phyloP scores from a whole-genome alignment of 2,888 invertebrate genomes.

The Pseudeuparius sepicola region DNA sequence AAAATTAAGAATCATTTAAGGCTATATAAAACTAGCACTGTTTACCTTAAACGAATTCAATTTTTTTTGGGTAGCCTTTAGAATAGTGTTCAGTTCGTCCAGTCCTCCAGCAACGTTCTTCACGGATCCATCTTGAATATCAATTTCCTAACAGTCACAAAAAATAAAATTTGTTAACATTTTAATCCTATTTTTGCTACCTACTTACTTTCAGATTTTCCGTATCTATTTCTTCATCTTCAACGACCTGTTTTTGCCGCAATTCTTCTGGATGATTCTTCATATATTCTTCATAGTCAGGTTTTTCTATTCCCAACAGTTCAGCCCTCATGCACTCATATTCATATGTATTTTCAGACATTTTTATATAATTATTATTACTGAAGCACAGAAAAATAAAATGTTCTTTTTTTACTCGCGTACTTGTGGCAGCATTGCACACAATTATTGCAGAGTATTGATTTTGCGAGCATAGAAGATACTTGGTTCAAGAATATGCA shows the following conservation, averaged over 20 bases:
- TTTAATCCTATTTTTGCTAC: background rate
- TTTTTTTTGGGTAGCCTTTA: conserved; percentile 75
- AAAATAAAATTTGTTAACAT: too few relatives aligned
- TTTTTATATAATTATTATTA: too few relatives aligned
- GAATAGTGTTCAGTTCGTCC: conserved; percentile 68
- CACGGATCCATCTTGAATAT: conserved; percentile 52
- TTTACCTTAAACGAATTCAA: conserved; percentile 75
- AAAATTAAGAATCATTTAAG: too few relatives aligned
- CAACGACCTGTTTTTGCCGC: too few relatives aligned
- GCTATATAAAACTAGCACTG: too few relatives aligned
- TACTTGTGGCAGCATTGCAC: too few relatives aligned
- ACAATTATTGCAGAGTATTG: too few relatives aligned
- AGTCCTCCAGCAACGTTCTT: conserved; percentile 60
- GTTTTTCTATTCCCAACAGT: conserved; percentile 60
- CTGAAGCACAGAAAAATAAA: too few relatives aligned
- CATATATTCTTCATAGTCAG: conserved; percentile 56
- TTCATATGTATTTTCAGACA: conserved; percentile 46
- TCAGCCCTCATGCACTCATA: conserved; percentile 72
- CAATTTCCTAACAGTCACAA: too few relatives aligned
- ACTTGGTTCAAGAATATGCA: too few relatives aligned
- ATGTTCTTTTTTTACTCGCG: too few relatives aligned
- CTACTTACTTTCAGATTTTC: conserved; percentile 39
- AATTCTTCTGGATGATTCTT: conserved; percentile 27
- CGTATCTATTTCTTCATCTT: conserved; percentile 44
- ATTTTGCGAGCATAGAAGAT: too few relatives aligned